Evolutionary conservation across 92 coral and sea anemone species (phyloP).

Genomic region (Scolanthus callimorphus): DNA sequence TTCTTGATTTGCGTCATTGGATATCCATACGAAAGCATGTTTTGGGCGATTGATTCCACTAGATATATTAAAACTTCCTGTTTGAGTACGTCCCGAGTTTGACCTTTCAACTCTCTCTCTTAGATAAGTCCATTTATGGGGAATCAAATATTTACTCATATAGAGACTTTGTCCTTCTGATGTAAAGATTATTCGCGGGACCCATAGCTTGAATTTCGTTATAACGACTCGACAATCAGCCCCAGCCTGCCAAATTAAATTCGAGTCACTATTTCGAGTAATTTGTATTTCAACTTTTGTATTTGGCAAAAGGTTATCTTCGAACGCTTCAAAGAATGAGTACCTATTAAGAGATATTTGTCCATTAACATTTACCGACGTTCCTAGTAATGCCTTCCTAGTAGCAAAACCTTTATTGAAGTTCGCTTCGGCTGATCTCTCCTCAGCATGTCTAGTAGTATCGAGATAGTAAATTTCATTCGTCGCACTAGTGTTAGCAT

Average conservation of each 20-base stretch:
- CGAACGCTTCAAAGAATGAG: constrained; percentile 14
- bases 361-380: no score
- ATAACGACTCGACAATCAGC: constrained; percentile 10
- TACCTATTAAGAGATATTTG: no score
- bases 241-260: constrained; percentile 17
- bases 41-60: not conserved
- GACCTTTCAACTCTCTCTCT: constrained; percentile 1
- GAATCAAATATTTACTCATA: not conserved
- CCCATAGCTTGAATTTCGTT: constrained; percentile 1
- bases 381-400: no score
- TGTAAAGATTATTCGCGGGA: constrained; percentile 8
- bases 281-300: not conserved
- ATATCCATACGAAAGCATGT: constrained; percentile 12
- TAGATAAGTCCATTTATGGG: constrained; percentile 5
- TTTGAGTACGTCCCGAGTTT: not conserved
- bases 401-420: no score
- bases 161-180: constrained; percentile 1
- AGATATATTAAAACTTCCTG: constrained; percentile 1
- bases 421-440: no score
- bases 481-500: no score
- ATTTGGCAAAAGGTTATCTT: constrained; percentile 7
- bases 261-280: not conserved
- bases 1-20: constrained; percentile 16
- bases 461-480: no score
- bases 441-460: no score